phyloP scores from a whole-genome alignment of 2,797 vertebrate species.

The Enteromius thamalakanensis region DNA sequence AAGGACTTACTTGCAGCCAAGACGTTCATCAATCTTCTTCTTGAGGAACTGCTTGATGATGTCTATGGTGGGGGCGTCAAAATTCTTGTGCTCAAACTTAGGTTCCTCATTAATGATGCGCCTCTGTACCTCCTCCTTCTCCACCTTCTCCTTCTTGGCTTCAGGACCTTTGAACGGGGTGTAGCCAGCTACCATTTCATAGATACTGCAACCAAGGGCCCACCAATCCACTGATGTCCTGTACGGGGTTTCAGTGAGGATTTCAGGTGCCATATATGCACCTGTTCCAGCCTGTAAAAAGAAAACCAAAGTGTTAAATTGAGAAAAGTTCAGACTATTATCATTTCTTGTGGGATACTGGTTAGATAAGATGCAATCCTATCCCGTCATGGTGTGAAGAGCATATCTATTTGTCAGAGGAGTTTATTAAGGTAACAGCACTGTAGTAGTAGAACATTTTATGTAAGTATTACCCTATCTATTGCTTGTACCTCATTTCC shows the following conservation, averaged over 20 bases:
- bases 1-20: constrained; percentile 86
- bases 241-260: constrained; percentile 86
- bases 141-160: constrained; percentile 87
- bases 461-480: constrained; percentile 45
- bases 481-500: constrained; percentile 58
- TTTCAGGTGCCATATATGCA: constrained; percentile 94
- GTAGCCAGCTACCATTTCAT: constrained; percentile 92
- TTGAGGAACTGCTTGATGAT: constrained; percentile 88
- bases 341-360: neutral
- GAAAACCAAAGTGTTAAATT: neutral
- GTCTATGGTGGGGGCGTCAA: constrained; percentile 84
- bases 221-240: constrained; percentile 94
- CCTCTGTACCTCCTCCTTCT: constrained; percentile 90
- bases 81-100: constrained; percentile 84
- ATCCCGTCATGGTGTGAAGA: neutral
- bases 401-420: neutral
- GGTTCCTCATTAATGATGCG: constrained; percentile 89
- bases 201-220: constrained; percentile 92
- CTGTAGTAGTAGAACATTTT: constrained; percentile 36
- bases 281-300: constrained; percentile 88
- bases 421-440: neutral
- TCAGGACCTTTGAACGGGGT: constrained; percentile 89
- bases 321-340: neutral
- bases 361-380: neutral
- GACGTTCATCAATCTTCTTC: constrained; percentile 86